Conservation (phyloP, 2,113 vertebrate genomes). For the Campylorhamphus procurvoides region DNA sequence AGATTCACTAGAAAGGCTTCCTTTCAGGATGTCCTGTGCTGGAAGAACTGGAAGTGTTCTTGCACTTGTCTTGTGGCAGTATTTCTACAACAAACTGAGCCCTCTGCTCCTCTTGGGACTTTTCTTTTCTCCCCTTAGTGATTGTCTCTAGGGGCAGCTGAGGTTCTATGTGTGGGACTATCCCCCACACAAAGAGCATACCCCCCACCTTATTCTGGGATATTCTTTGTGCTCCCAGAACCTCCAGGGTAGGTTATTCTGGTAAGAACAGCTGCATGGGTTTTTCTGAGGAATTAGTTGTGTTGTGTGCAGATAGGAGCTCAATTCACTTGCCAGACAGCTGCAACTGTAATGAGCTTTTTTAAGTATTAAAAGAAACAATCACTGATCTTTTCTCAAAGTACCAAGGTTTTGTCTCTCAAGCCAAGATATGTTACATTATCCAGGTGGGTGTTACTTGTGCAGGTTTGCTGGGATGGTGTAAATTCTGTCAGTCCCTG, state of each 20-base stretch:
- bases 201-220: neutral
- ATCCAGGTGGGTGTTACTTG: neutral
- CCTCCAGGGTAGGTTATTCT: neutral
- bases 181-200: no score
- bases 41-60: neutral
- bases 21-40: neutral
- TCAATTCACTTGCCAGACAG: neutral
- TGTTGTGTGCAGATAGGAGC: neutral
- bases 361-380: neutral
- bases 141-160: neutral
- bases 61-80: rapidly evolving
- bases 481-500: neutral
- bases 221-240: neutral
- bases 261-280: neutral
- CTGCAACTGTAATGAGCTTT: neutral
- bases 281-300: neutral
- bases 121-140: neutral
- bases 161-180: neutral
- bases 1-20: neutral
- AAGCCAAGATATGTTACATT: neutral
- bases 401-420: neutral
- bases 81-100: neutral
- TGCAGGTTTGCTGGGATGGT: neutral
- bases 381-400: neutral
- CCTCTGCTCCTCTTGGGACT: neutral